These are phyloP conservation scores for Perizoma affinitatum DNA, from an alignment of 2,888 invertebrate species.

Conservation along the genomic window DNA sequence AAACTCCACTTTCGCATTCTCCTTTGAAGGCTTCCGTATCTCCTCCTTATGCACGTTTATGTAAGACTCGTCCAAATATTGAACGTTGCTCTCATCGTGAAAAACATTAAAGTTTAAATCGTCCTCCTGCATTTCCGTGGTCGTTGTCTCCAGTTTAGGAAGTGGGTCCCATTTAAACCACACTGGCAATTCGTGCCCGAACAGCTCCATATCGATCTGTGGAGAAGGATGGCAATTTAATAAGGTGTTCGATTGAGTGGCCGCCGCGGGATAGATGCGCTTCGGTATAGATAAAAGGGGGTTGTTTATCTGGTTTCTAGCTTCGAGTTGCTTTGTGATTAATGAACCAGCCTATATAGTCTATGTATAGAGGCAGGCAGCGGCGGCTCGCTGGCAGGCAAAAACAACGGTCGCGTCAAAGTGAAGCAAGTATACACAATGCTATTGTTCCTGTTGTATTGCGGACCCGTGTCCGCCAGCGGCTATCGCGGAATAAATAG, in stretches of 20 bases:
- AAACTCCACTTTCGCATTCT: constrained; percentile 62
- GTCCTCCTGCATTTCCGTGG: constrained; percentile 70
- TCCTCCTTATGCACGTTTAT: constrained; percentile 78
- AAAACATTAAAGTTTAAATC: constrained; percentile 73
- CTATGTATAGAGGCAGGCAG: constrained; percentile 48
- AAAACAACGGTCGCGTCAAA: constrained; percentile 73
- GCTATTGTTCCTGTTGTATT: constrained; percentile 57
- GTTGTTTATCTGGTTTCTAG: constrained; percentile 61
- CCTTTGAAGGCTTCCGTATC: constrained; percentile 72
- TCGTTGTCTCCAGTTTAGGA: constrained; percentile 70
- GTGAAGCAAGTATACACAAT: constrained; percentile 52
- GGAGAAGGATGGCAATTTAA: constrained; percentile 41
- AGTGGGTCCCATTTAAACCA: constrained; percentile 81
- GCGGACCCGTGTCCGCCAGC: constrained; percentile 48
- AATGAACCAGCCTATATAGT: constrained; percentile 63
- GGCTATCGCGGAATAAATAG: constrained; percentile 39
- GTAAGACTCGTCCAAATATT: constrained; percentile 77
- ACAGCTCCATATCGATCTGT: constrained; percentile 76
- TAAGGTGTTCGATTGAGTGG: constrained; percentile 33
- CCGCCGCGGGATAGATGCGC: constrained; percentile 33
- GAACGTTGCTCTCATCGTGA: constrained; percentile 74
- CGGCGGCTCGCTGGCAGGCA: constrained; percentile 47
- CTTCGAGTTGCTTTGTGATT: constrained; percentile 73
- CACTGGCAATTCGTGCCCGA: constrained; percentile 67
- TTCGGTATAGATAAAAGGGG: constrained; percentile 59